A percentile compares a stretch with the other conserved stretches of the same genome.
Conservation (phyloP, 2,113 vertebrate species). For the Oophaga pumilio region DNA sequence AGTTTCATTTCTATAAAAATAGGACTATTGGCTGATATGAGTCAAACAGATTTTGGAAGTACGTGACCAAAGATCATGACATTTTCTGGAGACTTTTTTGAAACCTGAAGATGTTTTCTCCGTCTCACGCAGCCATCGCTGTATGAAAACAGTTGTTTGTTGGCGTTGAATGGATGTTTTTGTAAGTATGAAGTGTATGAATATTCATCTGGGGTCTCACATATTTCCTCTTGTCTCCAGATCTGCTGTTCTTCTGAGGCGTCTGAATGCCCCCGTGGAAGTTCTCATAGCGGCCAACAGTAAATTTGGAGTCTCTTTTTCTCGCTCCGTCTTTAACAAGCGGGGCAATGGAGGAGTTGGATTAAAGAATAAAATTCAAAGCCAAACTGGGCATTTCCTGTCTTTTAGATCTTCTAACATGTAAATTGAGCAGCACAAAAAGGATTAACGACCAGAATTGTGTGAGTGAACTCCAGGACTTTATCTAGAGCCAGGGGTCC, state of each 20-base stretch:
- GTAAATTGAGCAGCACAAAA: constrained; percentile 77
- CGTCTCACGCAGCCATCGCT: background rate
- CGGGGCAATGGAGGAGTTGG: constrained; percentile 58
- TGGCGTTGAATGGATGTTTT: constrained; percentile 1
- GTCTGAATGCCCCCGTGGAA: constrained; percentile 60
- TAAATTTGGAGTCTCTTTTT: constrained; percentile 64
- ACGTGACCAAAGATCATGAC: background rate
- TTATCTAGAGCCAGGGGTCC: constrained; percentile 64
- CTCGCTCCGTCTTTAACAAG: constrained; percentile 69
- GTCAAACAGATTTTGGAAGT: background rate
- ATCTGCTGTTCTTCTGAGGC: constrained; percentile 52
- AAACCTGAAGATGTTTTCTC: background rate
- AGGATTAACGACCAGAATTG: constrained; percentile 77
- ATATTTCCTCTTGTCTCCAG: constrained; percentile 57
- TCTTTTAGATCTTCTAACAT: constrained; percentile 80
- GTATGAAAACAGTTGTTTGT: constrained; percentile 43
- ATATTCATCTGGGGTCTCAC: constrained; percentile 50
- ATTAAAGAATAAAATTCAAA: constrained; percentile 70
- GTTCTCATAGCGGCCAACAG: constrained; percentile 60
- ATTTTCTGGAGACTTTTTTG: background rate
- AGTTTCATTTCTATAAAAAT: too few relatives aligned
- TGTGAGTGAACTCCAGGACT: constrained; percentile 68
- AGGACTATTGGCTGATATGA: background rate
- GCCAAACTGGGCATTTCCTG: constrained; percentile 77
- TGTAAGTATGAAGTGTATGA: constrained; percentile 30